phyloP scores from a whole-genome alignment of 2,113 vertebrate genomes.

The Lynx canadensis region DNA sequence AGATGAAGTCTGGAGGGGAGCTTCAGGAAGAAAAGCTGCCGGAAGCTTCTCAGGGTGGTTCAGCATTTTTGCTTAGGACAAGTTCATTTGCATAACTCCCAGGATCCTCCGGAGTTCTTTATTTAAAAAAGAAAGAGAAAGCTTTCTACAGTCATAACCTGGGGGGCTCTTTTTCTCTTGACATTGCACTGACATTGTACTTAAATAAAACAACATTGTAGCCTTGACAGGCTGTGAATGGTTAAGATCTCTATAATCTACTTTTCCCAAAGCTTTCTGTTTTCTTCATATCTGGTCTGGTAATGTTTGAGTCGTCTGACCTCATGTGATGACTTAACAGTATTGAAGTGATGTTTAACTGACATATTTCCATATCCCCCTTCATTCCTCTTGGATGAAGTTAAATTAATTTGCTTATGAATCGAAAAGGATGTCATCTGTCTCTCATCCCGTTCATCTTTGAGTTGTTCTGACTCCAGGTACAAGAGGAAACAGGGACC shows the following conservation, averaged over 20 bases:
- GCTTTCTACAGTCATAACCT: constrained; percentile 41
- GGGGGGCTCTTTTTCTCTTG: constrained; percentile 47
- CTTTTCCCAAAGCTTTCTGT: not conserved
- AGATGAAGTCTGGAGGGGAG: constrained; percentile 25
- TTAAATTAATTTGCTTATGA: not conserved
- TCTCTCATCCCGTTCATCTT: not conserved
- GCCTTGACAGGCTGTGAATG: not conserved
- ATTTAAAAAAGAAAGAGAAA: constrained; percentile 50
- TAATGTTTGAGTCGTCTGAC: not conserved
- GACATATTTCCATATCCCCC: not conserved
- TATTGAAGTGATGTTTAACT: not conserved
- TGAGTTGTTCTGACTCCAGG: not conserved
- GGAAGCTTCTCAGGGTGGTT: constrained; percentile 63
- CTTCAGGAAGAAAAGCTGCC: constrained; percentile 19
- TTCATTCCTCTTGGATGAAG: not conserved
- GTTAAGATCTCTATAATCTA: not conserved
- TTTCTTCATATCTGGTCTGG: not conserved
- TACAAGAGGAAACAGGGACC: not conserved
- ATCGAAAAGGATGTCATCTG: not conserved
- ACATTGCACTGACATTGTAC: not conserved
- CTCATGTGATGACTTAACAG: not conserved
- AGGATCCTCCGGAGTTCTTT: not conserved
- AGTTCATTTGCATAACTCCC: constrained; percentile 8
- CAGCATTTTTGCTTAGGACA: constrained; percentile 45
- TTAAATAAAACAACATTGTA: constrained; percentile 42